Percentiles rank a stretch among this genome's conserved stretches.
Conservation (phyloP, 2,888 invertebrate genomes). For the Sepioteuthis lessoniana region DNA sequence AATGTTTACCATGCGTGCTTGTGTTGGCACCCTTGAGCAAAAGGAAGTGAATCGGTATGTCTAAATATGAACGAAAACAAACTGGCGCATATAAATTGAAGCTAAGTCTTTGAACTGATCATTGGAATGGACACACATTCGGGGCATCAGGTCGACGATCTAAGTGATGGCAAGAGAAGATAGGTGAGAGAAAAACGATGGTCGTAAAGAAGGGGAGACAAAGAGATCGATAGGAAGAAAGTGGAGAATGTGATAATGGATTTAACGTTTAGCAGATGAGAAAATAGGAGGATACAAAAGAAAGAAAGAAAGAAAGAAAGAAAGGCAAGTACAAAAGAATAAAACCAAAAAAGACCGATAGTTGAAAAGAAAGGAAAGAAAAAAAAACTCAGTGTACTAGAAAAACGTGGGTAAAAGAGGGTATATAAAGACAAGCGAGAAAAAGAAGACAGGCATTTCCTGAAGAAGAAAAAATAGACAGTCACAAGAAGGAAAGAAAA, state of each 20-base stretch:
- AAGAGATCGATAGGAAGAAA: neutral
- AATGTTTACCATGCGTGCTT: neutral
- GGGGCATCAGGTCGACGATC: neutral
- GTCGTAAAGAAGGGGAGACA: neutral
- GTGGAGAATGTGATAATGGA: no score
- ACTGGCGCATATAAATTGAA: neutral
- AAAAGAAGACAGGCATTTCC: neutral
- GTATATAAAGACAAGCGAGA: neutral
- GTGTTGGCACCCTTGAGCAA: neutral
- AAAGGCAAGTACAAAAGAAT: neutral
- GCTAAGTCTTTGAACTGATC: neutral
- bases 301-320: neutral
- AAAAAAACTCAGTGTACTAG: no score
- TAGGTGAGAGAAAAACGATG: neutral
- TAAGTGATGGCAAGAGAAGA: neutral
- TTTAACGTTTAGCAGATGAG: neutral
- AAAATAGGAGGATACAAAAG: neutral
- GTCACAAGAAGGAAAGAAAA: neutral
- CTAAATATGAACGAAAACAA: neutral
- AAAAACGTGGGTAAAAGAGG: neutral
- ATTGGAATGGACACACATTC: neutral
- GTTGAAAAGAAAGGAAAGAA: no score
- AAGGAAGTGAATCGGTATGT: no score
- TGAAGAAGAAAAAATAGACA: no score
- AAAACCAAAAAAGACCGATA: neutral